Evolutionary conservation across 2,797 vertebrate species (phyloP).

Genomic region (Sandelia bainsii): DNA sequence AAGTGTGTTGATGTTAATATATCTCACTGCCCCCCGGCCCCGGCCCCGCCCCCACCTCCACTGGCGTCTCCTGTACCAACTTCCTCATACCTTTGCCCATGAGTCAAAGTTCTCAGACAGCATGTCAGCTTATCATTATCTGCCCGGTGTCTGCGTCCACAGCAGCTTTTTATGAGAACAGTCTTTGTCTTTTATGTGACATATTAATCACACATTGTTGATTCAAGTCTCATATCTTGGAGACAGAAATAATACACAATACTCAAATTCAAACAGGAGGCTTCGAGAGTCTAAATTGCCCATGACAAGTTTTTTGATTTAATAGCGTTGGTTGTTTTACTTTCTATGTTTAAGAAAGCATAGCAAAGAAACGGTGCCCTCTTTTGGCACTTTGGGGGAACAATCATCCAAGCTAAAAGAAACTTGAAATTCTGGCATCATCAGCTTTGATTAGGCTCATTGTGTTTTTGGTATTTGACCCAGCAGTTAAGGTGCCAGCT

Average conservation of each 20-base stretch:
- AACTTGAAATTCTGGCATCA: background rate
- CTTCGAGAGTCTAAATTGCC: slow-evolving; percentile 14
- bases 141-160: slow-evolving; percentile 42
- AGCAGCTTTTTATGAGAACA: slow-evolving; percentile 16
- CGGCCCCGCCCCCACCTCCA: slow-evolving; percentile 20
- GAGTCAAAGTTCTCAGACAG: slow-evolving; percentile 79
- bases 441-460: no score
- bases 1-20: background rate
- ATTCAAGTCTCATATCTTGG: slow-evolving; percentile 10
- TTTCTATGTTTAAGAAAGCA: slow-evolving; percentile 6
- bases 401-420: background rate
- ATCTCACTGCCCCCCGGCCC: background rate
- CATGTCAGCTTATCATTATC: slow-evolving; percentile 64
- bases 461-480: no score
- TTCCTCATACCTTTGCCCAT: slow-evolving; percentile 83
- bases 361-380: slow-evolving; percentile 68
- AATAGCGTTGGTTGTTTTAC: slow-evolving; percentile 13
- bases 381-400: slow-evolving; percentile 50
- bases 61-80: slow-evolving; percentile 41
- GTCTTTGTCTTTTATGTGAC: slow-evolving; percentile 41
- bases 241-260: slow-evolving; percentile 26
- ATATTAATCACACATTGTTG: slow-evolving; percentile 32
- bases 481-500: background rate
- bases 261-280: slow-evolving; percentile 20
- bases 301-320: slow-evolving; percentile 25